Conservation (phyloP, 1,140 invertebrate genomes). For the Sitobion miscanthi region DNA sequence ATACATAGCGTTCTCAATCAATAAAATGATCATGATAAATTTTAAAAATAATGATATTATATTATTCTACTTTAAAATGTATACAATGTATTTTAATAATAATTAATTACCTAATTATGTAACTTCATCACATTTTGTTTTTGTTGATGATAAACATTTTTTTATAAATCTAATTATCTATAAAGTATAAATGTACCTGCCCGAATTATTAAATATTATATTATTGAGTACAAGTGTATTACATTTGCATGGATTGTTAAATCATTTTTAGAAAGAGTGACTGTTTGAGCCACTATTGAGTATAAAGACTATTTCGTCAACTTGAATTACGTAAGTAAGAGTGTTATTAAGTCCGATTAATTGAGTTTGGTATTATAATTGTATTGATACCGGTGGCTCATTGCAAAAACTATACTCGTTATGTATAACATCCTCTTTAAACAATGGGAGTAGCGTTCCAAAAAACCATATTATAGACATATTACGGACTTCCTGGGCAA, state of each 20-base stretch:
- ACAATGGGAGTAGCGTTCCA: conserved; percentile 44
- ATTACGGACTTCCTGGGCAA: conserved; percentile 42
- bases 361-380: background rate
- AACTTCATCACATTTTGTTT: background rate
- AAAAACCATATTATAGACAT: conserved; percentile 26
- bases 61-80: background rate
- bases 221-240: too few species aligned
- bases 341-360: background rate
- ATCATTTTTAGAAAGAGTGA: too few species aligned
- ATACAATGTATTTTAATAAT: background rate
- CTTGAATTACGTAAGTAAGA: background rate
- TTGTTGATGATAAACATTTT: background rate
- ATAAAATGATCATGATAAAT: background rate
- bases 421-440: conserved; percentile 43
- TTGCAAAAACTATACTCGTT: conserved; percentile 10
- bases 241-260: too few species aligned
- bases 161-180: background rate
- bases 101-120: background rate
- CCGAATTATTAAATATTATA: background rate
- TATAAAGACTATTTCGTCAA: too few species aligned
- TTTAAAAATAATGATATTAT: background rate
- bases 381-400: background rate
- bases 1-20: background rate
- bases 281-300: too few species aligned
- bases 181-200: background rate